These are phyloP conservation scores for Scyliorhinus canicula DNA, from an alignment of 2,797 vertebrate genomes.

Conservation along the genomic window DNA sequence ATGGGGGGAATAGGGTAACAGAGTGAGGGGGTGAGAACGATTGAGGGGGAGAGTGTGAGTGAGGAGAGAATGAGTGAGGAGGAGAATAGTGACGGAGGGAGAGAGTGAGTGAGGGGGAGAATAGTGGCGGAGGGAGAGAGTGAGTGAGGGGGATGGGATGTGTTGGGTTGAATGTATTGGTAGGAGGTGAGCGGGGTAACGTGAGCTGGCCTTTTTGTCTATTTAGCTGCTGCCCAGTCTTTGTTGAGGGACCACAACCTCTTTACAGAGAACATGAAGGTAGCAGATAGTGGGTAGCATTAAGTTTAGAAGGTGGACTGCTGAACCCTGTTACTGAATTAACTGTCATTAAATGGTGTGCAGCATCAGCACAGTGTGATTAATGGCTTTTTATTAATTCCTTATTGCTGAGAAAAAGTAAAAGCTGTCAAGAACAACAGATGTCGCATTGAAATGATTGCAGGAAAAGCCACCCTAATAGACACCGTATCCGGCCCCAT, in stretches of 20 bases:
- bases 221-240: too few relatives aligned
- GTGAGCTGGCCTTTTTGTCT: too few relatives aligned
- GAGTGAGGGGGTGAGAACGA: too few relatives aligned
- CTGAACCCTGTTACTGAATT: neutral
- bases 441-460: neutral
- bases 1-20: too few relatives aligned
- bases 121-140: neutral
- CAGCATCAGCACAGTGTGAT: neutral
- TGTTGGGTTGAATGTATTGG: neutral
- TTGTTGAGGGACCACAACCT: neutral
- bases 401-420: neutral
- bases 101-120: too few relatives aligned
- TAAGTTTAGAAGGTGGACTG: neutral
- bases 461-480: neutral
- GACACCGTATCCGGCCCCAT: neutral
- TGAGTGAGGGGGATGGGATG: neutral
- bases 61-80: too few relatives aligned
- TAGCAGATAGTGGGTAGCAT: neutral
- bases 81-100: too few relatives aligned
- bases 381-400: slow-evolving; percentile 27
- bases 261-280: neutral
- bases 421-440: neutral
- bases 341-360: neutral
- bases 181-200: neutral
- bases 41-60: too few relatives aligned